These are phyloP conservation scores for Dasypogon diadema DNA, from an alignment of 2,888 invertebrate genomes.

Conservation along the genomic window DNA sequence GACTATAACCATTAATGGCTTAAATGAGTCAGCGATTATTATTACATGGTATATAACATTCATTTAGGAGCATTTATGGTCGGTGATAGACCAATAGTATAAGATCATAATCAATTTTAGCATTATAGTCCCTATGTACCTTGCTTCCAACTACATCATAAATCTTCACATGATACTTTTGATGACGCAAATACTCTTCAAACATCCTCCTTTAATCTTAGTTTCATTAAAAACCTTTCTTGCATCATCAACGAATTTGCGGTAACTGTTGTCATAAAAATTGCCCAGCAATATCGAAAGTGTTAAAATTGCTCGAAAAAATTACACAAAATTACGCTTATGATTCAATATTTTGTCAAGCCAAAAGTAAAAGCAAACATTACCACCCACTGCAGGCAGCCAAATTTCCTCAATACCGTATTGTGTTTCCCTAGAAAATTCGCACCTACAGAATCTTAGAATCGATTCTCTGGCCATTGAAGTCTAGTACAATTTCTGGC, in stretches of 20 bases:
- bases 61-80: no score
- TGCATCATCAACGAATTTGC: constrained; percentile 19
- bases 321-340: background rate
- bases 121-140: no score
- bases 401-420: background rate
- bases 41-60: no score
- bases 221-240: no score
- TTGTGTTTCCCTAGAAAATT: constrained; percentile 5
- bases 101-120: no score
- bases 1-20: no score
- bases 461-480: background rate
- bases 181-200: no score
- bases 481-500: background rate
- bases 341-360: background rate
- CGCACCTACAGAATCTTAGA: background rate
- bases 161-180: no score
- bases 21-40: no score
- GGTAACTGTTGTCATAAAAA: background rate
- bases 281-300: background rate
- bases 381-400: background rate
- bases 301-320: constrained; percentile 9
- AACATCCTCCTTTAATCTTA: no score
- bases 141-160: no score
- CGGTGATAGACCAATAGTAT: no score
- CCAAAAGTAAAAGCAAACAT: background rate